Evolutionary conservation across 2,797 vertebrate species (phyloP).

Genomic region (Etheostoma nigrum): DNA sequence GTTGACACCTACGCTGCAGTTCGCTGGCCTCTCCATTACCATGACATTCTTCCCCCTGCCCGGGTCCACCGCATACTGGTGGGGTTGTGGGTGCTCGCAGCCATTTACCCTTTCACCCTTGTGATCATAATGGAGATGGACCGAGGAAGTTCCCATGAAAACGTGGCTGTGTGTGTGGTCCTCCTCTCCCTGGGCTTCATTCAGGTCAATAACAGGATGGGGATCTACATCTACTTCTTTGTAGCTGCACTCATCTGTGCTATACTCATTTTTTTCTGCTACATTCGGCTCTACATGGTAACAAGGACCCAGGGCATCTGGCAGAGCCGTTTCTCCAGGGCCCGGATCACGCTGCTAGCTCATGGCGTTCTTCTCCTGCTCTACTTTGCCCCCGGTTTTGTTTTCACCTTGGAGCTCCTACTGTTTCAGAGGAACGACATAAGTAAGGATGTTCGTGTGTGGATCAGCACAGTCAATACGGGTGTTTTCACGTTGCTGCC

Average conservation of each 20-base stretch:
- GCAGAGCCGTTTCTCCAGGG: slow-evolving; percentile 84
- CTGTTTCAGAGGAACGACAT: slow-evolving; percentile 63
- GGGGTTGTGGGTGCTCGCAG: slow-evolving; percentile 81
- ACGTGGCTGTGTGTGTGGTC: slow-evolving; percentile 74
- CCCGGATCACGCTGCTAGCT: slow-evolving; percentile 84
- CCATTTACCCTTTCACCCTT: slow-evolving; percentile 79
- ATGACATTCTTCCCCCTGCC: slow-evolving; percentile 73
- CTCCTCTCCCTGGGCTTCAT: slow-evolving; percentile 76
- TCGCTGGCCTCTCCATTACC: slow-evolving; percentile 85
- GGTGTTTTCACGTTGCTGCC: slow-evolving; percentile 86
- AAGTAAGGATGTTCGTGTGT: slow-evolving; percentile 67
- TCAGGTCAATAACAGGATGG: slow-evolving; percentile 36
- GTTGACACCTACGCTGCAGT: slow-evolving; percentile 88
- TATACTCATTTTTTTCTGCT: slow-evolving; percentile 85
- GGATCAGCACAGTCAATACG: slow-evolving; percentile 84
- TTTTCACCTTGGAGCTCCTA: slow-evolving; percentile 82
- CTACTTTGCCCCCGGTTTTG: slow-evolving; percentile 83
- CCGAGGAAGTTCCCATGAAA: background rate
- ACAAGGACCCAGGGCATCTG: slow-evolving; percentile 87
- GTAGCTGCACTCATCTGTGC: slow-evolving; percentile 77
- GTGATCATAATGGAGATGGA: slow-evolving; percentile 72
- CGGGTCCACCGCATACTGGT: slow-evolving; percentile 75
- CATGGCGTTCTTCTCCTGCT: slow-evolving; percentile 84
- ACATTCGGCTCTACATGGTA: slow-evolving; percentile 85
- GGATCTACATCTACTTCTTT: slow-evolving; percentile 77